Conservation (phyloP, 1,140 invertebrate genomes). For the Zophobas atratus region DNA sequence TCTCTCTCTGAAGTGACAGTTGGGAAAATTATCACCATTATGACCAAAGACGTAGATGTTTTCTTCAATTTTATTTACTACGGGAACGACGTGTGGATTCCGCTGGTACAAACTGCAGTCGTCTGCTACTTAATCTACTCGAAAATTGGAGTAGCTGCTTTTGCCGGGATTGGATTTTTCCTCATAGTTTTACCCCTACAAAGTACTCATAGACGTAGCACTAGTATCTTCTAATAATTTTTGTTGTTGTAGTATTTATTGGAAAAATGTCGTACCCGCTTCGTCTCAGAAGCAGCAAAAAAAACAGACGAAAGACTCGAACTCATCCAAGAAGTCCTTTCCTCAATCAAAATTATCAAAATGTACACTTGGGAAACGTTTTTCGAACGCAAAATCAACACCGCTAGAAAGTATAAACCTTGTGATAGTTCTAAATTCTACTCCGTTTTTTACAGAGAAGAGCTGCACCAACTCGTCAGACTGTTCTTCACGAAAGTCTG, state of each 20-base stretch:
- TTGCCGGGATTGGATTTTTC: constrained; percentile 84
- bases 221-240: neutral
- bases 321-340: constrained; percentile 58
- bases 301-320: constrained; percentile 61
- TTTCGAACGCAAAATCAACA: constrained; percentile 53
- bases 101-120: constrained; percentile 83
- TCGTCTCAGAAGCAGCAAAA: constrained; percentile 48
- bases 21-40: constrained; percentile 90
- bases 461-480: constrained; percentile 52
- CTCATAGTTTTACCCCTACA: constrained; percentile 76
- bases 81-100: constrained; percentile 84
- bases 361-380: constrained; percentile 60
- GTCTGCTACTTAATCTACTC: constrained; percentile 84
- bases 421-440: too few species aligned
- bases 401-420: constrained; percentile 49
- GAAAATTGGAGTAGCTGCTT: constrained; percentile 80
- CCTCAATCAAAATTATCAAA: constrained; percentile 61
- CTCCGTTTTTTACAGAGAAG: constrained; percentile 44
- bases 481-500: constrained; percentile 56
- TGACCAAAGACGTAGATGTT: constrained; percentile 91
- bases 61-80: constrained; percentile 79
- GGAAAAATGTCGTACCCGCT: constrained; percentile 29
- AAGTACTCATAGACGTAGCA: constrained; percentile 69
- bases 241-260: constrained; percentile 46
- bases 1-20: constrained; percentile 79